Percentiles rank a stretch among this genome's conserved stretches.
Conservation (phyloP, 2,888 invertebrate genomes). For the Protula sp. region DNA sequence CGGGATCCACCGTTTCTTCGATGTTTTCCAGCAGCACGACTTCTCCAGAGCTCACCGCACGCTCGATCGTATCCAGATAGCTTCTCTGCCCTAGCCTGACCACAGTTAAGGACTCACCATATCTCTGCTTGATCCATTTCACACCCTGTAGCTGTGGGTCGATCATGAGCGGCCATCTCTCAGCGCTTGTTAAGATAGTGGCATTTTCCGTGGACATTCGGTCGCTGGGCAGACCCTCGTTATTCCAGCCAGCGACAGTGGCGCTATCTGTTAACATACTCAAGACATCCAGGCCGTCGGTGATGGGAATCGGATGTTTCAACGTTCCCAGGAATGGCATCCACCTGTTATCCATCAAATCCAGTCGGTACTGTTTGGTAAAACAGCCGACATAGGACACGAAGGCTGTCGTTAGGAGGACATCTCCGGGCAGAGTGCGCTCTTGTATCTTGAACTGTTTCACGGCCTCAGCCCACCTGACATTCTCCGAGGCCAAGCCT, state of each 20-base stretch:
- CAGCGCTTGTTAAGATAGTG: conserved; percentile 85
- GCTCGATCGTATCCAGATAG: conserved; percentile 80
- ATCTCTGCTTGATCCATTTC: conserved; percentile 88
- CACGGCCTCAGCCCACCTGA: conserved; percentile 92
- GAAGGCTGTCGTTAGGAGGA: conserved; percentile 85
- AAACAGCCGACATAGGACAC: conserved; percentile 96
- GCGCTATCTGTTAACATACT: conserved; percentile 87
- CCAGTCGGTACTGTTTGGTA: conserved; percentile 83
- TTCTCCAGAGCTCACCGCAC: conserved; percentile 69
- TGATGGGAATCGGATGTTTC: conserved; percentile 69
- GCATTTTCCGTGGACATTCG: conserved; percentile 97
- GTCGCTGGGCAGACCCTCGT: conserved; percentile 90
- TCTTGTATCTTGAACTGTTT: conserved; percentile 69
- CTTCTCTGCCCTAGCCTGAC: conserved; percentile 88
- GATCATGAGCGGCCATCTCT: conserved; percentile 94
- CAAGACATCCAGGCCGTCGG: conserved; percentile 77
- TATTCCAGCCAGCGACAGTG: conserved; percentile 90
- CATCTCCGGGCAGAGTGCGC: conserved; percentile 86
- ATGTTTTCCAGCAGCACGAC: conserved; percentile 88
- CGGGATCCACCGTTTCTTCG: conserved; percentile 86
- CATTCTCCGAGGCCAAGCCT: conserved; percentile 90
- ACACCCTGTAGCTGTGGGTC: conserved; percentile 88
- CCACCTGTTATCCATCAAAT: conserved; percentile 65
- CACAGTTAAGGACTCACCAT: conserved; percentile 72
- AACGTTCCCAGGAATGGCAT: conserved; percentile 73